These are phyloP conservation scores for Columba guinea DNA, from an alignment of 2,797 vertebrate species.

Conservation along the genomic window DNA sequence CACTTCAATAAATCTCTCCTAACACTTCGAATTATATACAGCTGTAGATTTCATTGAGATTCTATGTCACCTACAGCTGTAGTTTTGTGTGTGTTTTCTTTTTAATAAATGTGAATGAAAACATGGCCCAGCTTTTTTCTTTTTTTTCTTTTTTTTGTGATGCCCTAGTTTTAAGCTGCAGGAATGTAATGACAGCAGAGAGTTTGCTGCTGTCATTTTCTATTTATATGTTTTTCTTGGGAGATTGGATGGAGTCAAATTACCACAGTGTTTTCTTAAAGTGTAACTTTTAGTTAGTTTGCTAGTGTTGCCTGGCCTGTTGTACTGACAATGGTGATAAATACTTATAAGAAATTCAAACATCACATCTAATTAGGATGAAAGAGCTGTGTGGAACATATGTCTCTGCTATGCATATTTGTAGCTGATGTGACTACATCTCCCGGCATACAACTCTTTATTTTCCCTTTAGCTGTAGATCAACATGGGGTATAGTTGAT, in stretches of 20 bases:
- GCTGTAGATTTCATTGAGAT: neutral
- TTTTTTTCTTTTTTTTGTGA: neutral
- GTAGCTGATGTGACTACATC: neutral
- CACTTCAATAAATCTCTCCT: neutral
- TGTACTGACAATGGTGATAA: neutral
- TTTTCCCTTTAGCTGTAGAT: neutral
- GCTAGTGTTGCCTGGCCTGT: neutral
- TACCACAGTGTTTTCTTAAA: conserved; percentile 2
- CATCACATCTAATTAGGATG: neutral
- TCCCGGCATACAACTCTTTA: neutral
- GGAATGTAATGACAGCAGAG: conserved; percentile 6
- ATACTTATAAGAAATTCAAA: neutral
- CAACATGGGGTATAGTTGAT: neutral
- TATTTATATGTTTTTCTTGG: conserved; percentile 20
- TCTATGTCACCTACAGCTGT: neutral
- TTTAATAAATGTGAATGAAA: neutral
- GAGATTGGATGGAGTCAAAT: neutral
- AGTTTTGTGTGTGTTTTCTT: neutral
- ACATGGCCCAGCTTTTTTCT: neutral
- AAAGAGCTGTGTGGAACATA: neutral
- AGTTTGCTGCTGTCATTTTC: conserved; percentile 41
- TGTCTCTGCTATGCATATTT: neutral
- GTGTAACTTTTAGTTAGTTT: neutral
- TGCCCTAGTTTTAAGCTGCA: conserved; percentile 17
- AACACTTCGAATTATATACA: neutral